Evolutionary conservation across 2,113 vertebrate species (phyloP).

Genomic region (Prietella phreatophila): DNA sequence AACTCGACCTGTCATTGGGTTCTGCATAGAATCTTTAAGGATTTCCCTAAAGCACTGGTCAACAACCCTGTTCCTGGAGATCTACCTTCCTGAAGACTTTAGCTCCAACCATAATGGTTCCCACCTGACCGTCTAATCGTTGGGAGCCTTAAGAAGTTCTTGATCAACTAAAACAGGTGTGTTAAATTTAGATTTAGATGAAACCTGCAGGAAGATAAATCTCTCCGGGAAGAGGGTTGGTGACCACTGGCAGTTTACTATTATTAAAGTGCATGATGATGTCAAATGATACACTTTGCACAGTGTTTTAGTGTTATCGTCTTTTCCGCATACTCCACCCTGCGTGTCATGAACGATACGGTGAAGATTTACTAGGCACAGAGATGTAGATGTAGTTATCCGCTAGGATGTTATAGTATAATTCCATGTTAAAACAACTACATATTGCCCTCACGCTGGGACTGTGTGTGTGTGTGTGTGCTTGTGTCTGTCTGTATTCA

Average conservation of each 20-base stretch:
- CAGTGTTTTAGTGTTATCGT: neutral
- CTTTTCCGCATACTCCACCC: neutral
- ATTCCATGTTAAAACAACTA: constrained; percentile 66
- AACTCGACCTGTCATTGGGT: neutral
- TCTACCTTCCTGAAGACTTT: too few relatives aligned
- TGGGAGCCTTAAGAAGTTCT: too few relatives aligned
- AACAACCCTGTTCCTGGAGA: too few relatives aligned
- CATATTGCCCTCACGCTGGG: constrained; percentile 52
- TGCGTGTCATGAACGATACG: constrained; percentile 56
- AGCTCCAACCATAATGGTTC: too few relatives aligned
- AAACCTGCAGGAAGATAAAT: too few relatives aligned
- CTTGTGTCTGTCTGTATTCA: constrained; percentile 32
- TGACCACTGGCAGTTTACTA: neutral
- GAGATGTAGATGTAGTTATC: constrained; percentile 59
- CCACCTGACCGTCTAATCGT: too few relatives aligned
- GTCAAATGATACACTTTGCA: neutral
- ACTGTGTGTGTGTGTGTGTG: constrained; percentile 30
- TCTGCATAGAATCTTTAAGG: neutral
- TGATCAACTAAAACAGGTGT: too few relatives aligned
- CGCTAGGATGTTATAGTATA: constrained; percentile 66
- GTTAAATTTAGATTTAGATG: too few relatives aligned
- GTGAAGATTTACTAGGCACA: constrained; percentile 66
- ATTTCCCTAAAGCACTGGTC: neutral
- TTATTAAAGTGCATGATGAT: neutral
- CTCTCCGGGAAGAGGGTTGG: too few relatives aligned